Evolutionary conservation across 2,888 invertebrate species (phyloP).

Genomic region (Dichetophora obliterata): DNA sequence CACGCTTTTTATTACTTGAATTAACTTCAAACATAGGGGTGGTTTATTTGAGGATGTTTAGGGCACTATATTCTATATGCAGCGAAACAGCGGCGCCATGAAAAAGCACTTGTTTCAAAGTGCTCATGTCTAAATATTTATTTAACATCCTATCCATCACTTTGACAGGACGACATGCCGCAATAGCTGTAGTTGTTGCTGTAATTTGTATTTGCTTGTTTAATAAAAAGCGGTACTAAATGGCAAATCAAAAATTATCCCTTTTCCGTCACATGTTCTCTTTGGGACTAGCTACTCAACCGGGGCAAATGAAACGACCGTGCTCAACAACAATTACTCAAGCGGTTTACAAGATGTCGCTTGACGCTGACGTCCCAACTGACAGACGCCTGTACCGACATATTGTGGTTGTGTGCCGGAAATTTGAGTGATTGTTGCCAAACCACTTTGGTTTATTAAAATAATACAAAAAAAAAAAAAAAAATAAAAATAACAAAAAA

Average conservation of each 20-base stretch:
- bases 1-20: background rate
- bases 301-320: background rate
- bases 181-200: background rate
- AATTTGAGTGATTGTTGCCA: conserved; percentile 12
- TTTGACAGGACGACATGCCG: background rate
- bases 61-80: background rate
- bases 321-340: conserved; percentile 12
- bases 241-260: conserved; percentile 21
- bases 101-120: conserved; percentile 8
- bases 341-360: conserved; percentile 17
- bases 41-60: background rate
- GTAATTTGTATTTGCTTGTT: conserved; percentile 21
- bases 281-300: background rate
- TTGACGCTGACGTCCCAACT: background rate
- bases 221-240: conserved; percentile 21
- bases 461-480: background rate
- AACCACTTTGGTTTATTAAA: conserved; percentile 20
- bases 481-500: background rate
- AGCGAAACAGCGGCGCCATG: background rate
- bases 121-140: conserved; percentile 11
- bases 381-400: background rate
- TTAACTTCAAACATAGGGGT: background rate
- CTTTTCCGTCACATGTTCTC: background rate
- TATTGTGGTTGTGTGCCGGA: background rate
- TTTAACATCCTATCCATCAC: conserved; percentile 13